These are phyloP conservation scores for Drosophila lowei DNA, from an alignment of 1,140 invertebrate genomes.

Conservation along the genomic window DNA sequence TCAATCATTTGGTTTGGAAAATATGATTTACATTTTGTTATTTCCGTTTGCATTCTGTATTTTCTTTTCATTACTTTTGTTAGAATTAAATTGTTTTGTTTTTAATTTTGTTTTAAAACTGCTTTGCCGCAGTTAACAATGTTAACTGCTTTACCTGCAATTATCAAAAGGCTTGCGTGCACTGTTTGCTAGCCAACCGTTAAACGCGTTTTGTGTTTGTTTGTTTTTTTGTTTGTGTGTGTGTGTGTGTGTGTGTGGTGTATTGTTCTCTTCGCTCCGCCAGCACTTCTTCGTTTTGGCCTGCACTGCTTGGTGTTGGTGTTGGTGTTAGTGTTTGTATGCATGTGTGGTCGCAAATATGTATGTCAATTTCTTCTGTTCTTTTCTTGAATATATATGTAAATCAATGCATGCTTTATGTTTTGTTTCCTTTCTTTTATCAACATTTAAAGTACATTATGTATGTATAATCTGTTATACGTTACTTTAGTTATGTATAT, in stretches of 20 bases:
- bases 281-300: conserved; percentile 23
- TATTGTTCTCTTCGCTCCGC: conserved; percentile 8
- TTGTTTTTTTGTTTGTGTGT: background rate
- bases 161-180: conserved; percentile 68
- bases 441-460: conserved; percentile 76
- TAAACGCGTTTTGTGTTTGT: conserved; percentile 14
- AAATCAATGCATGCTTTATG: conserved; percentile 56
- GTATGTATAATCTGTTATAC: conserved; percentile 68
- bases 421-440: conserved; percentile 43
- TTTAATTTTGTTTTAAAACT: conserved; percentile 66
- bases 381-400: conserved; percentile 47
- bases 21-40: conserved; percentile 53
- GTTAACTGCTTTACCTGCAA: conserved; percentile 75
- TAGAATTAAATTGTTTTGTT: conserved; percentile 23
- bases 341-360: conserved; percentile 47
- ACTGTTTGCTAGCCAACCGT: conserved; percentile 48
- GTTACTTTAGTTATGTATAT: conserved; percentile 63
- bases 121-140: conserved; percentile 73
- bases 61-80: conserved; percentile 45
- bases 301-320: background rate
- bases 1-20: conserved; percentile 52
- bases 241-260: too few species aligned
- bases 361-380: conserved; percentile 48
- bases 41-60: conserved; percentile 7
- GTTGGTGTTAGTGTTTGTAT: too few species aligned